Base-by-base conservation (phyloP, 2,888 invertebrate species). In the Himalopsyche tibetana region DNA sequence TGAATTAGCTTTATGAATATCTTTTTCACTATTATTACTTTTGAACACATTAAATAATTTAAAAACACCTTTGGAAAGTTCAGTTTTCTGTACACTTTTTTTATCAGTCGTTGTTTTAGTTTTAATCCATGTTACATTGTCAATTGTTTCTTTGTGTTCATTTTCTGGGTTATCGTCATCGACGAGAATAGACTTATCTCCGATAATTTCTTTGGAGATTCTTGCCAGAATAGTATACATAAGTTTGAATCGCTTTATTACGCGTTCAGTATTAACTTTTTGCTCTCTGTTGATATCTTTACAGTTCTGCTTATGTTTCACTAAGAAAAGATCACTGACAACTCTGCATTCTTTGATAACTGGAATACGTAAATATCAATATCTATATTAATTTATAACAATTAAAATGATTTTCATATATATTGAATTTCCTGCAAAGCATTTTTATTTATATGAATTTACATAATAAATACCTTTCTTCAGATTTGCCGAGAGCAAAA, bases 201-300 rank as follows among this genome's bases (percentile, higher is more conserved):
- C 82, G 8, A 63, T 79, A 11, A 88, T 74, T 85, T 87, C 85
- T 51, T 87, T 85, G n/a, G 85, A 82, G 38, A 88, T 86, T 82
- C 86, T 88, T 9, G 63, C 38, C n/a, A 88, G 36, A 6, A 88
- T 45, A 15, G 85, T 69, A 79, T 85, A 86, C 36, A 88, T 82
- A 11, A 88, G 69, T 69, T 88, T 88, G 2, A 88, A 81, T 9
- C 88, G 86, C 42, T 88, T 88, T 40, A 88, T 38, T 51, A 88
- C 74, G 17, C 88, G 86, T 6, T 55, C 63, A 40, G 85, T 82
- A 40, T 87, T 85, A 45, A 83, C 55, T 80, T 84, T 84, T 63
- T 86, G 63, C 19, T 83, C 19, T 79, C 11, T 81, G 15, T 11
- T 19, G 82, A 79, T 55, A 81, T 85, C 19, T 69, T 11, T 45